Base-by-base conservation (phyloP, 2,888 invertebrate species). In the Auanema sp. region DNA sequence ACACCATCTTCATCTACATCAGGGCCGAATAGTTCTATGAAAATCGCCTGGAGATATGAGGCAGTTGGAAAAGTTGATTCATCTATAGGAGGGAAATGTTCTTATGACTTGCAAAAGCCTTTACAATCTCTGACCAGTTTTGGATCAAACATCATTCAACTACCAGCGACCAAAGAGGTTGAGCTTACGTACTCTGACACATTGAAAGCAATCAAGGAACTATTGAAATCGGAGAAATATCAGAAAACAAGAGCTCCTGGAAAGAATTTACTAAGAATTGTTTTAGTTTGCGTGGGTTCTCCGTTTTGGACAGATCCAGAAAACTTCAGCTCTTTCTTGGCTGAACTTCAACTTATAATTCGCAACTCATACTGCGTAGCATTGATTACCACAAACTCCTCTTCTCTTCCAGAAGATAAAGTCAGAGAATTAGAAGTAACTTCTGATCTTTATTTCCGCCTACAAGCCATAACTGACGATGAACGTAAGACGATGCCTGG, bases 11-110 rank as follows among this genome's bases (percentile, higher is more conserved):
- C 47, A 18, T 47, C 47, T 8, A 8, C 21, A 21, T 47, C 47
- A 47, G 18, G 47, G 47, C 8, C 16, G 8, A 21, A 8, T 11
- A 50, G 40, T 16, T 21, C 18, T 11, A 58, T 63, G 58, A 58
- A 58, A 16, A 63, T 63, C 21, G 63, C 63, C 1, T 63, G 58
- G 58, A 21, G 63, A 42, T 63, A 63, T 52, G 58, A 33, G 23
- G 33, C 58, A 16, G 43, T 58, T 12, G 58, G 52, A 14, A 50
- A 58, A 52, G 53, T 63, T 6, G 54, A 63, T 6, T 63, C 63
- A 6, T 51, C 63, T 33, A 52, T 63, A 24, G 63, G 63, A 23
- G 18, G 43, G 14, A 42, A 58, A 44, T 58, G 54, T 47, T 44
- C 43, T 14, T 63, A 63, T 40, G 63, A 63, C 12, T 43, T 63